Evolutionary conservation across 92 coral and sea anemone genomes (phyloP).

Genomic region (Palythoa heliodiscus): DNA sequence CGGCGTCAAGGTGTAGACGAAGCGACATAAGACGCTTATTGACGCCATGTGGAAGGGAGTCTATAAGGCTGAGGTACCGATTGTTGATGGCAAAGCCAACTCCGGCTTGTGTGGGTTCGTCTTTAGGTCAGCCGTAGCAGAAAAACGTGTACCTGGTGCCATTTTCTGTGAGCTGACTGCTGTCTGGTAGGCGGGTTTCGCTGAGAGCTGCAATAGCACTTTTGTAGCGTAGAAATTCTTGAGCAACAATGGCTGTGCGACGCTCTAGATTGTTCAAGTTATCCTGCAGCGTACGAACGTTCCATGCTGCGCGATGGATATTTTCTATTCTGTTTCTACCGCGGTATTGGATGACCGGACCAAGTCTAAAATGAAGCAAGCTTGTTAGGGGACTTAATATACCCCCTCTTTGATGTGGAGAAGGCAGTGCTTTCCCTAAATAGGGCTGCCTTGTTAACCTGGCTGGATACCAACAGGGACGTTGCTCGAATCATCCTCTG

Average conservation of each 20-base stretch:
- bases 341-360: not conserved
- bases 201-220: not conserved
- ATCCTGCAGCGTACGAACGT: not conserved
- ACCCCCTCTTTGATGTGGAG: not conserved
- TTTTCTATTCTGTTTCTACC: not conserved
- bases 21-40: not conserved
- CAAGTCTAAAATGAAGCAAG: not conserved
- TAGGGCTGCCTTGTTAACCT: not conserved
- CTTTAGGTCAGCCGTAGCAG: not conserved
- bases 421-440: too few species aligned
- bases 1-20: too few species aligned
- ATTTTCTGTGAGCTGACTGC: not conserved
- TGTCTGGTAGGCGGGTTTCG: not conserved
- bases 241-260: too few species aligned
- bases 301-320: not conserved
- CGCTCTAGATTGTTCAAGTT: too few species aligned
- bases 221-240: not conserved
- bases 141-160: not conserved
- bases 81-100: not conserved
- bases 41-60: too few species aligned
- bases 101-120: not conserved
- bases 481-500: constrained; percentile 7
- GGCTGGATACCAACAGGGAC: not conserved
- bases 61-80: too few species aligned
- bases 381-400: not conserved